Evolutionary conservation across 2,113 vertebrate species (phyloP).

Genomic region (Rhinolophus sinicus): DNA sequence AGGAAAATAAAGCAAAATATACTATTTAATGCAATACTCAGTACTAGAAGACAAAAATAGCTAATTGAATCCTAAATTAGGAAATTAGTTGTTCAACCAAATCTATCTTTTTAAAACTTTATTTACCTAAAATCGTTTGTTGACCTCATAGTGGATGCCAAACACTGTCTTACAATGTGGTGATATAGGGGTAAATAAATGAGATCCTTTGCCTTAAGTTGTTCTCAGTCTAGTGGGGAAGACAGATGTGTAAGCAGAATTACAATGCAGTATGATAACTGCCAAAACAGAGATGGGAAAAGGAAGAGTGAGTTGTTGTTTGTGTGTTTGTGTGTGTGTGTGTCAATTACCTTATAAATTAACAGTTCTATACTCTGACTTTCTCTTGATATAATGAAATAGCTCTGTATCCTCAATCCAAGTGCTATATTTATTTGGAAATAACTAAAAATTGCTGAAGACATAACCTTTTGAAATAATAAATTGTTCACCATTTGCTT

Average conservation of each 20-base stretch:
- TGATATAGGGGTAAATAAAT: background rate
- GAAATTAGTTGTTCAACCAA: background rate
- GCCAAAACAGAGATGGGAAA: background rate
- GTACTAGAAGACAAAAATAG: background rate
- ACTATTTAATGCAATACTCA: background rate
- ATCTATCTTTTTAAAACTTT: conserved; percentile 14
- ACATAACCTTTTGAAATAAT: background rate
- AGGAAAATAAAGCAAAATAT: conserved; percentile 9
- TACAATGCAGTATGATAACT: background rate
- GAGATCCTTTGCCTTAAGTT: background rate
- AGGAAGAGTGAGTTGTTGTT: background rate
- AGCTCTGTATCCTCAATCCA: background rate
- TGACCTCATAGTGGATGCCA: background rate
- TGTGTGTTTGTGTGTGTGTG: no score
- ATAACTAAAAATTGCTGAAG: background rate
- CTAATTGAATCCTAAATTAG: background rate
- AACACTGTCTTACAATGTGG: background rate
- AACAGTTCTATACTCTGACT: background rate
- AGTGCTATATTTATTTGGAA: background rate
- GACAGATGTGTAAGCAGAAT: background rate
- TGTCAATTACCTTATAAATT: background rate
- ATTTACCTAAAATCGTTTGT: background rate
- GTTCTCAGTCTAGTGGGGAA: background rate
- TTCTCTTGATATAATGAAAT: background rate
- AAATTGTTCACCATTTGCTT: background rate